These are phyloP conservation scores for Sebastes aleutianus DNA, from an alignment of 2,797 vertebrate genomes.

Conservation along the genomic window DNA sequence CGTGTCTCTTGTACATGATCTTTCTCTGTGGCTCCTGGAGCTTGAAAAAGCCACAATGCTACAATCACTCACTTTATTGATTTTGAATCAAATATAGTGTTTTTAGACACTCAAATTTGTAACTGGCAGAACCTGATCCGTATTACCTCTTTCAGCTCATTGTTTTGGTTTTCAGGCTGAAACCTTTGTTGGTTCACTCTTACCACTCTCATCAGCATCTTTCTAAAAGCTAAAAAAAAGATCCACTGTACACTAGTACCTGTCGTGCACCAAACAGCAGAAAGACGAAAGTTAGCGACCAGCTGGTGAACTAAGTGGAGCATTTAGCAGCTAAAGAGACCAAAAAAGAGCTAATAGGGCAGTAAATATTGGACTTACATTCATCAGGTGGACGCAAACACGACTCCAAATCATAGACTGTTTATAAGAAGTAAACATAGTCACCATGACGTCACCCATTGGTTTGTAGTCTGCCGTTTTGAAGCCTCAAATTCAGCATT, in stretches of 20 bases:
- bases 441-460: not conserved
- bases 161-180: not conserved
- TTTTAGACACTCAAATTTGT: not conserved
- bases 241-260: not conserved
- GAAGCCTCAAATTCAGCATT: not conserved
- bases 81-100: not conserved
- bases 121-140: not conserved
- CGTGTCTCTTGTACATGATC: not conserved
- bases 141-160: not conserved
- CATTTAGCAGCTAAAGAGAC: too few species aligned
- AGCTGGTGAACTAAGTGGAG: too few species aligned
- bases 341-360: too few species aligned
- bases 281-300: not conserved
- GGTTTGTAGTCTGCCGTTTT: not conserved
- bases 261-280: not conserved
- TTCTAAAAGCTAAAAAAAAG: not conserved
- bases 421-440: not conserved
- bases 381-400: not conserved
- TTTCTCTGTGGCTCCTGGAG: not conserved
- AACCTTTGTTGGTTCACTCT: not conserved
- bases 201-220: not conserved
- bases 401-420: not conserved
- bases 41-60: not conserved
- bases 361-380: not conserved
- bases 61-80: not conserved